phyloP scores from a whole-genome alignment of 2,113 vertebrate genomes.

The Nanorana parkeri region DNA sequence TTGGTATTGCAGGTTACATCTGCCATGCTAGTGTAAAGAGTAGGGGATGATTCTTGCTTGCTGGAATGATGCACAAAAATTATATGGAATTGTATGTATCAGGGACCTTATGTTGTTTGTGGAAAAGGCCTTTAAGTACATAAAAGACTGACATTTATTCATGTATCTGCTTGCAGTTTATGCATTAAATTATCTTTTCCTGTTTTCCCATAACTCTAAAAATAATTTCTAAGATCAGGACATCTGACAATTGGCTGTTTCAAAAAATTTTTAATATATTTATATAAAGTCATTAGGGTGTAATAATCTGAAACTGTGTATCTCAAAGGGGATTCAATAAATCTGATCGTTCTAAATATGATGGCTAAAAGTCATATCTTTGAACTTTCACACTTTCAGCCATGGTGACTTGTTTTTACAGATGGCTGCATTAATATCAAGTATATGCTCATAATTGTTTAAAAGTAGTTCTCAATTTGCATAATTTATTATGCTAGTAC shows the following conservation, averaged over 20 bases:
- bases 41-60: too few species aligned
- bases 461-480: too few species aligned
- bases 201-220: conserved; percentile 13
- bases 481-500: too few species aligned
- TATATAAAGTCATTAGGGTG: conserved; percentile 20
- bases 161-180: background rate
- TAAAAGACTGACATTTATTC: background rate
- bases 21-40: too few species aligned
- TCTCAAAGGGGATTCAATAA: background rate
- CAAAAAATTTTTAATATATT: conserved; percentile 2
- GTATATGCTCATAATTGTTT: background rate
- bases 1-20: too few species aligned
- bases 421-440: background rate
- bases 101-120: too few species aligned
- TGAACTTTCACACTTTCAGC: background rate
- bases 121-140: too few species aligned
- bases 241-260: background rate
- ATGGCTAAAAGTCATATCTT: conserved; percentile 10
- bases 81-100: too few species aligned
- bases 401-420: conserved; percentile 24
- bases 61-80: too few species aligned
- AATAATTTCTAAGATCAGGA: background rate
- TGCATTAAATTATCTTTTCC: background rate
- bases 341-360: conserved; percentile 16
- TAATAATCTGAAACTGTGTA: background rate